These are phyloP conservation scores for Halcyon smyrnensis DNA, from an alignment of 2,797 vertebrate genomes.

Conservation along the genomic window DNA sequence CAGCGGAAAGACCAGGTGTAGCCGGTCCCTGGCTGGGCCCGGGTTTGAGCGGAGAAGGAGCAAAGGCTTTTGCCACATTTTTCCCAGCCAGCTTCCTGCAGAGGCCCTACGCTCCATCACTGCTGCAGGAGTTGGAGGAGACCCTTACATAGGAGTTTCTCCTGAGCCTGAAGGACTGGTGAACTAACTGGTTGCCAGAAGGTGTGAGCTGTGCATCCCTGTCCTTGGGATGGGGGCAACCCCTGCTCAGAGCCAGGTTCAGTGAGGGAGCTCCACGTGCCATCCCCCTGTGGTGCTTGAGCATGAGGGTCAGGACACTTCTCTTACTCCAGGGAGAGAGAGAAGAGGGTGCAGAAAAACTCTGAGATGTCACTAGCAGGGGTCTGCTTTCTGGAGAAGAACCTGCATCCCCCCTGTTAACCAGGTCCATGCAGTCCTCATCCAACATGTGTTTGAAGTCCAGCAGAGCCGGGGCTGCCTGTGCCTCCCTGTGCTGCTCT, in stretches of 20 bases:
- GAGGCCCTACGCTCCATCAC: background rate
- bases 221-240: background rate
- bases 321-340: background rate
- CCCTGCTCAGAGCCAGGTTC: too few relatives aligned
- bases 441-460: rapidly evolving
- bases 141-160: background rate
- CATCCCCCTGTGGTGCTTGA: too few relatives aligned
- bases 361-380: background rate
- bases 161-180: too few relatives aligned
- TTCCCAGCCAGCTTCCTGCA: background rate
- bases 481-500: background rate
- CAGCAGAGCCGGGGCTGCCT: rapidly evolving
- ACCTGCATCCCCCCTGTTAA: background rate
- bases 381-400: background rate
- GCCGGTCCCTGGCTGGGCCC: background rate
- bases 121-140: background rate
- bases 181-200: background rate
- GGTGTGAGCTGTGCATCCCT: background rate
- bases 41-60: background rate
- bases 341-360: background rate
- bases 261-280: rapidly evolving
- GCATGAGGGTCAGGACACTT: background rate
- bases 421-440: background rate
- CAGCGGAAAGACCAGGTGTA: rapidly evolving
- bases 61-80: rapidly evolving